These are phyloP conservation scores for Chondrilla cf. caribensis DNA, from an alignment of 37 sponge, comb jelly and placozoan species.

Conservation along the genomic window DNA sequence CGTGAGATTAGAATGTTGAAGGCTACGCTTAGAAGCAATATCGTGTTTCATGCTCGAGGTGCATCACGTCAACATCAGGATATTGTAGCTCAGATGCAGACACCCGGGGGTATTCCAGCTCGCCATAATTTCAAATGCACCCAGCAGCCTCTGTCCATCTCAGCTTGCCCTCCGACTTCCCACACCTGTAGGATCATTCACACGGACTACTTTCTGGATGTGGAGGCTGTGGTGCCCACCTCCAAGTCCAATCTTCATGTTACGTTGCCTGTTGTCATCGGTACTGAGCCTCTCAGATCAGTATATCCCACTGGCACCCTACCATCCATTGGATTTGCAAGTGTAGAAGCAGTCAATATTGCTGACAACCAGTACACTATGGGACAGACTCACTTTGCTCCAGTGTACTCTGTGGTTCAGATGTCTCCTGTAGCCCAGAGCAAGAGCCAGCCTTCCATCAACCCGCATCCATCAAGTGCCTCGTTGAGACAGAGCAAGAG, in stretches of 20 bases:
- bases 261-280: neutral
- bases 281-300: neutral
- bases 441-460: no score
- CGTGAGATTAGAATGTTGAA: constrained; percentile 13
- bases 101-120: neutral
- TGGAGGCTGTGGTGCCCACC: neutral
- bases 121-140: neutral
- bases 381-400: constrained; percentile 25
- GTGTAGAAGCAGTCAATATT: constrained; percentile 12
- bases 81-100: neutral
- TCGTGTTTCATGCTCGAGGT: constrained; percentile 42
- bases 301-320: neutral
- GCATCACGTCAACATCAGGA: neutral
- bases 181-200: constrained; percentile 18
- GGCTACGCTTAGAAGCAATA: constrained; percentile 23
- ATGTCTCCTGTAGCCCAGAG: no score
- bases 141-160: constrained; percentile 18
- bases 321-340: neutral
- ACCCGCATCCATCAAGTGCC: no score
- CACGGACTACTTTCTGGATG: neutral
- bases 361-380: constrained; percentile 30
- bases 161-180: neutral
- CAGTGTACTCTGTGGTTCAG: no score
- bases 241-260: neutral
- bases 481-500: no score